Evolutionary conservation across 2,888 invertebrate genomes (phyloP).

Genomic region (Trichopria drosophilae): DNA sequence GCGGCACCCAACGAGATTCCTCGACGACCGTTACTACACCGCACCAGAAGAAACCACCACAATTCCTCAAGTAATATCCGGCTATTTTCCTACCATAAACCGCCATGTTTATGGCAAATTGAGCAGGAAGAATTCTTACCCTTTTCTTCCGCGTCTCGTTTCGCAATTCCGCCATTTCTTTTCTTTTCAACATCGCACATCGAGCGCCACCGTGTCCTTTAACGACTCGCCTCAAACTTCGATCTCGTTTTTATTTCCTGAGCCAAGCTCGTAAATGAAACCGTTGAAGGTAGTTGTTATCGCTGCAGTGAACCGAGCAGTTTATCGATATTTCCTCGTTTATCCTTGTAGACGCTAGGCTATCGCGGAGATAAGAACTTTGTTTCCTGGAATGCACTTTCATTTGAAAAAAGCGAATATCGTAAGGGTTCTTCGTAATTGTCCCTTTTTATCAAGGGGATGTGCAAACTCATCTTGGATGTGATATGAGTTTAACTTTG

Average conservation of each 20-base stretch:
- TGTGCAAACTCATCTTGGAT: too few species aligned
- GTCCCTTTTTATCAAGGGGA: too few species aligned
- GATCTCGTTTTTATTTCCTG: slow-evolving; percentile 2
- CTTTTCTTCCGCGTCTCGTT: slow-evolving; percentile 18
- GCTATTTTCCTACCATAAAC: slow-evolving; percentile 44
- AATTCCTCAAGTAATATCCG: slow-evolving; percentile 39
- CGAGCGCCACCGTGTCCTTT: slow-evolving; percentile 2
- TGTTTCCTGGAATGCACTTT: too few species aligned
- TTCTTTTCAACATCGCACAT: slow-evolving; percentile 5
- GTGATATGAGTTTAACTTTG: too few species aligned
- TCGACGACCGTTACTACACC: slow-evolving; percentile 1
- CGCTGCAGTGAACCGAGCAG: too few species aligned
- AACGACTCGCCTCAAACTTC: slow-evolving; percentile 6
- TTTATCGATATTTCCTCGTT: too few species aligned
- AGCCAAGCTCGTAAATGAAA: too few species aligned
- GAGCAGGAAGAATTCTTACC: slow-evolving; percentile 38
- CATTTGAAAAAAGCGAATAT: too few species aligned
- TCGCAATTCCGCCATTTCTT: slow-evolving; percentile 8
- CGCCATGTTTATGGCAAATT: slow-evolving; percentile 47
- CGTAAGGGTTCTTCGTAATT: too few species aligned
- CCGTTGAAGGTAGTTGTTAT: too few species aligned
- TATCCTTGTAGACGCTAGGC: too few species aligned
- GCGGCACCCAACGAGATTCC: slow-evolving; percentile 9
- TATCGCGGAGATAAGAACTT: not conserved
- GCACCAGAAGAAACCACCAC: too few species aligned